Evolutionary conservation across 2,888 invertebrate genomes (phyloP).

Genomic region (Platypus cylindrus): DNA sequence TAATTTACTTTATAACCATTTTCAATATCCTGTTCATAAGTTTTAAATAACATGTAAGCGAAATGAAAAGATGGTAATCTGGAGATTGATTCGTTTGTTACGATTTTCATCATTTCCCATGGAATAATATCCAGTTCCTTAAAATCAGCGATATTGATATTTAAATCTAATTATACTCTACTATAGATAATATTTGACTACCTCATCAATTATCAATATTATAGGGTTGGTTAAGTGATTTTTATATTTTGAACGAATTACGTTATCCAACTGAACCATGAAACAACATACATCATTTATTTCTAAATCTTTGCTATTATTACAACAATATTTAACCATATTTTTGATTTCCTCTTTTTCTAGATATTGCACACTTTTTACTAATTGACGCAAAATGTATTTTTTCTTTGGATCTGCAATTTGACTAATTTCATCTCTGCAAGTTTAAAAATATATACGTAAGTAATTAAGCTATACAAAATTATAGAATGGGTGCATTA

Average conservation of each 20-base stretch:
- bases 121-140: constrained; percentile 64
- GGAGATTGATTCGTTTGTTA: constrained; percentile 54
- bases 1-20: constrained; percentile 38
- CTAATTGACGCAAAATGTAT: not conserved
- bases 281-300: constrained; percentile 33
- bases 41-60: constrained; percentile 47
- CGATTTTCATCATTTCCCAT: constrained; percentile 60
- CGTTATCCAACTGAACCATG: constrained; percentile 34
- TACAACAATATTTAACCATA: constrained; percentile 23
- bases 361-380: not conserved
- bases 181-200: constrained; percentile 23
- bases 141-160: constrained; percentile 18
- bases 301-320: constrained; percentile 32
- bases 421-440: no score
- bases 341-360: constrained; percentile 13
- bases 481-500: constrained; percentile 1
- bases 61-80: constrained; percentile 64
- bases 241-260: constrained; percentile 34
- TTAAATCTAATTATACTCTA: constrained; percentile 3
- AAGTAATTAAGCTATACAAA: no score
- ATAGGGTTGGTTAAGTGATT: constrained; percentile 42
- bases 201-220: constrained; percentile 58
- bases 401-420: not conserved
- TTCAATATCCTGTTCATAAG: constrained; percentile 43
- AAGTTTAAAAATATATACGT: no score